Evolutionary conservation across 2,888 invertebrate genomes (phyloP).

Genomic region (Diachrysia chrysitis): DNA sequence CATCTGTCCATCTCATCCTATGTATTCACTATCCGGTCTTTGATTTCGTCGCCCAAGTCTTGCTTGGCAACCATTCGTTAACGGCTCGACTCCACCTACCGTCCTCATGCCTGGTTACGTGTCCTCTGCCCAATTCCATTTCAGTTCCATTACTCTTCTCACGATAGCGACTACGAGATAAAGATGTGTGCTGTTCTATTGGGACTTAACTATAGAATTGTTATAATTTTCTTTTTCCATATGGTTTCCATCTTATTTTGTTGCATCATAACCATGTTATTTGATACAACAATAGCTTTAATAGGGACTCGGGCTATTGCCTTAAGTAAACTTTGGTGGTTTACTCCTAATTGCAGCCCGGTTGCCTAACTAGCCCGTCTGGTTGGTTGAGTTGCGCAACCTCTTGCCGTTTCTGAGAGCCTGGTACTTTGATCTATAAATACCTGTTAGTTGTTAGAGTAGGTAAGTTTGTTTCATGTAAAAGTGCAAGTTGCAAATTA

Average conservation of each 20-base stretch:
- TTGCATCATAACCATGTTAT: not conserved
- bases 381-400: constrained; percentile 44
- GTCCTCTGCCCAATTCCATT: too few relatives aligned
- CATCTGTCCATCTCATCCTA: too few relatives aligned
- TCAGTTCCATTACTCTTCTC: too few relatives aligned
- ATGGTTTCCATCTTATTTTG: not conserved
- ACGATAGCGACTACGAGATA: too few relatives aligned
- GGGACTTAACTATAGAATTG: not conserved
- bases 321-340: constrained; percentile 36
- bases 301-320: constrained; percentile 17
- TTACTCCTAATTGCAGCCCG: constrained; percentile 51
- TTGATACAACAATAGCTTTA: constrained; percentile 7
- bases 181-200: too few relatives aligned
- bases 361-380: constrained; percentile 49
- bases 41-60: too few relatives aligned
- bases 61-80: too few relatives aligned
- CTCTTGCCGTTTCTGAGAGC: constrained; percentile 47
- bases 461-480: not conserved
- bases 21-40: too few relatives aligned
- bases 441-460: constrained; percentile 6
- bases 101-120: too few relatives aligned
- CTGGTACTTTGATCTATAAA: constrained; percentile 51
- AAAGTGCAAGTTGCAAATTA: too few relatives aligned
- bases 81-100: too few relatives aligned
- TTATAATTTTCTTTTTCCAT: not conserved